phyloP scores from a whole-genome alignment of 1,140 invertebrate genomes.

The Aphelenchoides besseyi region DNA sequence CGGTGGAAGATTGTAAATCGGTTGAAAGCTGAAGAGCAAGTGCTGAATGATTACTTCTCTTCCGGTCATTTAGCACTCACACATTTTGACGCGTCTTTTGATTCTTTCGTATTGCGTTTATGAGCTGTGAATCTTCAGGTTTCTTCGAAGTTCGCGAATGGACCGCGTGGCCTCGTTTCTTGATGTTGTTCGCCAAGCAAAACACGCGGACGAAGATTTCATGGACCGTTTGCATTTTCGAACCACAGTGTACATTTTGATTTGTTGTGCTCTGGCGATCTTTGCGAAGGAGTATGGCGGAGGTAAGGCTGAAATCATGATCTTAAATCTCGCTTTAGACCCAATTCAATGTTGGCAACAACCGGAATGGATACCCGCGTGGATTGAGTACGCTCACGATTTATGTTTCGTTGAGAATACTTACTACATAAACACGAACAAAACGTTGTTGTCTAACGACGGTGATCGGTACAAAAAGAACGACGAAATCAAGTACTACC shows the following conservation, averaged over 20 bases:
- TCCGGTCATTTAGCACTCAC: too few relatives aligned
- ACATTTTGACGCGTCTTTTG: too few relatives aligned
- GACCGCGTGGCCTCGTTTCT: conserved; percentile 9
- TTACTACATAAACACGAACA: conserved; percentile 21
- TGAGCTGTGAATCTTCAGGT: too few relatives aligned
- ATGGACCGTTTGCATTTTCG: conserved; percentile 34
- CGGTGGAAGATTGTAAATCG: too few relatives aligned
- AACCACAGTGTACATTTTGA: conserved; percentile 19
- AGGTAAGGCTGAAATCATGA: conserved; percentile 5
- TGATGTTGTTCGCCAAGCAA: conserved; percentile 5
- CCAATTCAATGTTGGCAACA: conserved; percentile 36
- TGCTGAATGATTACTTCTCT: too few relatives aligned
- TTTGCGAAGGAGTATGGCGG: conserved; percentile 31
- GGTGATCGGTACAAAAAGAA: neutral
- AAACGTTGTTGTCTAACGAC: neutral
- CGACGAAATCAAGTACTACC: conserved; percentile 32
- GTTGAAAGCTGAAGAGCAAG: too few relatives aligned
- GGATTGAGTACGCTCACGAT: conserved; percentile 40
- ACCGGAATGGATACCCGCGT: conserved; percentile 29
- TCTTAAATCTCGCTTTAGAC: conserved; percentile 4
- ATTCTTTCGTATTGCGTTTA: too few relatives aligned
- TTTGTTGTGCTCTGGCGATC: conserved; percentile 16
- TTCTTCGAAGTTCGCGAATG: neutral
- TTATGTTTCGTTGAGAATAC: conserved; percentile 44
- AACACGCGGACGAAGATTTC: conserved; percentile 34